These are phyloP conservation scores for Hemibagrus wyckioides DNA, from an alignment of 2,113 vertebrate genomes.

Conservation along the genomic window DNA sequence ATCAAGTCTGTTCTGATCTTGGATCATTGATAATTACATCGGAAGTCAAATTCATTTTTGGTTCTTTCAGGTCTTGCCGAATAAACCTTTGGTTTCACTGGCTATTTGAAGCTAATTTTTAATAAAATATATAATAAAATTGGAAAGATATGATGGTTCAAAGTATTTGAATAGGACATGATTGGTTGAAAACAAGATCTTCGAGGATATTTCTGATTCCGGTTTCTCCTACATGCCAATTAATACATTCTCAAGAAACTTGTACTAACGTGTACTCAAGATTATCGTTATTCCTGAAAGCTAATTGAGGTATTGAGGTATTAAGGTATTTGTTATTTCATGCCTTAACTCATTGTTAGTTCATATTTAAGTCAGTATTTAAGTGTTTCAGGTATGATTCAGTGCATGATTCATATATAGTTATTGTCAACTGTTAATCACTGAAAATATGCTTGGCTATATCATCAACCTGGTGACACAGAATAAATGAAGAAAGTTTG, in stretches of 20 bases:
- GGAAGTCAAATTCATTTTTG: background rate
- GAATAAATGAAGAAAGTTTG: background rate
- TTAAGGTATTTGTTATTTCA: too few species aligned
- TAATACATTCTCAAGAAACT: too few species aligned
- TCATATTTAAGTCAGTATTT: background rate
- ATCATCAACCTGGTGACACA: too few species aligned
- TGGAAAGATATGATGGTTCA: background rate
- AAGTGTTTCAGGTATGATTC: too few species aligned
- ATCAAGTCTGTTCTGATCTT: background rate
- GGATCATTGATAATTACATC: background rate
- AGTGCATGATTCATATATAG: background rate
- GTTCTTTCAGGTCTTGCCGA: background rate
- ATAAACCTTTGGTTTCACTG: background rate
- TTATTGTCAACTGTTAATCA: too few species aligned
- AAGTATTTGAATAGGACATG: background rate
- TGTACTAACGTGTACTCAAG: too few species aligned
- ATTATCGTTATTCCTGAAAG: too few species aligned
- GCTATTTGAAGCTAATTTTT: background rate
- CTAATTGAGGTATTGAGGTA: too few species aligned
- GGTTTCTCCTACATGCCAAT: too few species aligned
- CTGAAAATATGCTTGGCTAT: background rate
- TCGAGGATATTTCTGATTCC: background rate
- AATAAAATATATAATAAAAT: background rate
- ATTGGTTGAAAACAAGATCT: background rate
- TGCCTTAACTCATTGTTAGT: too few species aligned